A percentile compares a stretch with the other conserved stretches of the same genome.
Evolutionary conservation across 2,113 vertebrate genomes (phyloP).

Genomic region (Myrmecobius fasciatus): DNA sequence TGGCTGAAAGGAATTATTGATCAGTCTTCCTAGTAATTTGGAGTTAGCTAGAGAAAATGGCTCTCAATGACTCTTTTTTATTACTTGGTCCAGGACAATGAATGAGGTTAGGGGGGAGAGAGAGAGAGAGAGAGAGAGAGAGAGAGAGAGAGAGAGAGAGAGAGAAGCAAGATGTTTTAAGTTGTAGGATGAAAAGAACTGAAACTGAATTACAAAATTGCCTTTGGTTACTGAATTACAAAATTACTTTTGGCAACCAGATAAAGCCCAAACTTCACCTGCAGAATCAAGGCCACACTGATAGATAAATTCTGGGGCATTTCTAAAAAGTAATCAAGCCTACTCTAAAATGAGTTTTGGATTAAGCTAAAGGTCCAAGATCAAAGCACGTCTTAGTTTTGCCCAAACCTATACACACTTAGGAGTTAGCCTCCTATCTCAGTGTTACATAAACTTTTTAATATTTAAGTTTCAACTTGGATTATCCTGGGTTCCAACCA

Average conservation of each 20-base stretch:
- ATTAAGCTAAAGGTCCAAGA: not conserved
- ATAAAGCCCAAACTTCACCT: not conserved
- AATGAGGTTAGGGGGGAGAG: too few species aligned
- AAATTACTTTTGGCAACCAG: not conserved
- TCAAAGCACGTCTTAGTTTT: not conserved
- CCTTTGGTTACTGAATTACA: not conserved
- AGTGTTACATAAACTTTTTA: not conserved
- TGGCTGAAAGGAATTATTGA: not conserved
- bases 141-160: too few species aligned
- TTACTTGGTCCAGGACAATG: not conserved
- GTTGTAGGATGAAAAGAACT: not conserved
- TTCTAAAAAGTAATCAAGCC: not conserved
- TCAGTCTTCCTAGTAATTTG: not conserved
- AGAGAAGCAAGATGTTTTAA: not conserved
- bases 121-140: too few species aligned
- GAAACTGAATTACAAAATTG: too few species aligned
- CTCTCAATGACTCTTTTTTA: not conserved
- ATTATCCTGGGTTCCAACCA: not conserved
- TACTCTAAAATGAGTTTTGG: not conserved
- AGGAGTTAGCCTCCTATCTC: not conserved
- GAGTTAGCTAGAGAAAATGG: not conserved
- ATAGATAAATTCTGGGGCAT: not conserved
- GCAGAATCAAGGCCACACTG: not conserved
- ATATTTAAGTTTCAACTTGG: not conserved
- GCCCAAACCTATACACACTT: not conserved